Evolutionary conservation across 1,140 invertebrate genomes (phyloP), one percentile per base, ranked within the genome.

Genomic region (Frieseomelitta varia): DNA sequence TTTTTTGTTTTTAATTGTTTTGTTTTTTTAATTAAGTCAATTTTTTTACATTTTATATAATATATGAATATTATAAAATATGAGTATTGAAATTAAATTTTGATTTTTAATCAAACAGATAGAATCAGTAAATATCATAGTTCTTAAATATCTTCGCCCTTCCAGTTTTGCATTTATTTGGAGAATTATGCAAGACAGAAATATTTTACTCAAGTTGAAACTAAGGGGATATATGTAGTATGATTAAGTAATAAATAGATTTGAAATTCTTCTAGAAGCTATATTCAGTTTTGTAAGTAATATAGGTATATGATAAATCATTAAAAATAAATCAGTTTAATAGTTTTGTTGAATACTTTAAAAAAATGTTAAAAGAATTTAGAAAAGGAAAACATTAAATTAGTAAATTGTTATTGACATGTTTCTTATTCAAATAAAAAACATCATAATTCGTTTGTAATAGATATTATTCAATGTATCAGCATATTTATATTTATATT

Each of bases 231-330:
- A 34, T 55, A 34, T 74, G 30, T 55, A 65, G 6, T 19, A 12
- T 74, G 51, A 72, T 72, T 72, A 72, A 71, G 17, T 74, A 55
- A 74, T 21, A 47, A 74, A 47, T 74, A 74, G 55, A 19, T 30
- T 56, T 75, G 30, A 75, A 56, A 75, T 75, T 14, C n/a, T 6
- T 58, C 10, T 75, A 58, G 30, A 27, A 34, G 17, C n/a, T 39
- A 53, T 56, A 75, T 75, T 24, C 14, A 58, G 34, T 75, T 58
- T 75, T 34, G 14, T n/a, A 58, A 56, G 21, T 39, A 75, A 75
- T 34, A 2, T 34, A 34, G 21, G 55, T 55, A 30, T 21, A 73
- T 73, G n/a, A 14, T 53, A 73, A 73, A 11, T 55, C n/a, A 73
- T 55, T 73, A 30, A 55, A 34, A 56, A 34, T 56, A 74, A 1